Evolutionary conservation across 2,888 invertebrate species (phyloP).

Genomic region (Ormyrus nitidulus): DNA sequence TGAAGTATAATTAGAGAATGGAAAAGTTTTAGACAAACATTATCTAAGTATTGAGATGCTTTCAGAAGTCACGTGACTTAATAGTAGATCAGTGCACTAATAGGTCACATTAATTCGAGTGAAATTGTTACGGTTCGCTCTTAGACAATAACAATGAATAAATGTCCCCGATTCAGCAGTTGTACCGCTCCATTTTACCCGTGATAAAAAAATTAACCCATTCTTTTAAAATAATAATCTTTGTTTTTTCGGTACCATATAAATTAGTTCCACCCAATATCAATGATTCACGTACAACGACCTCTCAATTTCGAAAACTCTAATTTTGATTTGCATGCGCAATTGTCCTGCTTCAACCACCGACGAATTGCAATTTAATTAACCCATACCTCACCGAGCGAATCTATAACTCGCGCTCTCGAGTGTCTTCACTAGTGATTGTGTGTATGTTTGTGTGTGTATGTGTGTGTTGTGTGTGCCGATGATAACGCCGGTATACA

Average conservation of each 20-base stretch:
- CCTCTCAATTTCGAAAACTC: not conserved
- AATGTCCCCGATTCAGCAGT: too few relatives aligned
- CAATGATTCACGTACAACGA: not conserved
- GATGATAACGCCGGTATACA: not conserved
- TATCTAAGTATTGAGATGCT: not conserved
- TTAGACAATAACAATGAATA: too few relatives aligned
- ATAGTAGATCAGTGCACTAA: too few relatives aligned
- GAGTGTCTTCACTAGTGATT: not conserved
- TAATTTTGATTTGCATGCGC: not conserved
- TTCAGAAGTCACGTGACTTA: not conserved
- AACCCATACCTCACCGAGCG: conserved; percentile 12
- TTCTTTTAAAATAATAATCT: too few relatives aligned
- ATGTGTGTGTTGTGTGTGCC: too few relatives aligned
- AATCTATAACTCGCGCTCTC: too few relatives aligned
- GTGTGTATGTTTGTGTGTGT: not conserved
- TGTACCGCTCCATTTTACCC: too few relatives aligned
- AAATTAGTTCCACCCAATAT: not conserved
- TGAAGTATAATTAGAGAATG: not conserved
- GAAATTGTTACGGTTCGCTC: too few relatives aligned
- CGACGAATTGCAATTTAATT: conserved; percentile 3
- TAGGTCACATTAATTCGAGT: too few relatives aligned
- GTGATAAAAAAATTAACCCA: too few relatives aligned
- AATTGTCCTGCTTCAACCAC: not conserved
- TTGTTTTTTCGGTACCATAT: too few relatives aligned
- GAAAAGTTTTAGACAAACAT: too few relatives aligned